Evolutionary conservation across 2,113 vertebrate genomes (phyloP), one percentile per base, ranked within the genome.

Genomic region (Macaca fascicularis): DNA sequence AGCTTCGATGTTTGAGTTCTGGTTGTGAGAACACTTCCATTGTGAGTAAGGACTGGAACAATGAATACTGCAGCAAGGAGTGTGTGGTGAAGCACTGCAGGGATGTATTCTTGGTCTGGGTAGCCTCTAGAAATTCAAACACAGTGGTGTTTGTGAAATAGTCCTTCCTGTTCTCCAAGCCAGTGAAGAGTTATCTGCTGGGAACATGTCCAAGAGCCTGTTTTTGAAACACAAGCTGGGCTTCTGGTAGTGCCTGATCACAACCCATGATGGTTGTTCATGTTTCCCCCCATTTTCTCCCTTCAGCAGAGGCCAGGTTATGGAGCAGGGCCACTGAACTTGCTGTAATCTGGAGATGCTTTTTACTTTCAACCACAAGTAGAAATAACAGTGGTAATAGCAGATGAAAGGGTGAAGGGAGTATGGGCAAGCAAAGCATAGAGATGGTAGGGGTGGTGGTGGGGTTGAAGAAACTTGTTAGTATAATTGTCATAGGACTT

Each of bases 71-170:
- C 97, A 99, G 99, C 98, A 99, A 99, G 38, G 99, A 99, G 98
- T 99, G 99, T 96, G 99, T 99, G 48, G 99, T 99, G 76, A 99
- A 99, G 16, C 99, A 99, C 97, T 99, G 99, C 99, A 99, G 98
- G 96, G 98, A 99, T 85, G 98, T 98, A 35, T 99, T 99, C 97
- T 97, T 98, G 92, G 98, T 98, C 89, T 99, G 98, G 98, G 95
- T 99, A 90, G 98, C 98, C 59, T 98, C 98, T 81, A 98, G 98
- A 97, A 98, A 98, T 97, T 97, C 98, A 92, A 98, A 96, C 91
- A 97, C 98, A 70, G 96, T 98, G 52, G 98, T 98, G 30, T 98
- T 98, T 97, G 98, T 99, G 80, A 99, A 99, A 96, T 99, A 98
- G 97, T 94, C 89, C 92, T 92, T 92, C 88, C 64, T 92, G 35